Percentiles rank a stretch among this genome's conserved stretches.
Conservation (phyloP, 2,113 vertebrate genomes). For the Anguilla japonica region DNA sequence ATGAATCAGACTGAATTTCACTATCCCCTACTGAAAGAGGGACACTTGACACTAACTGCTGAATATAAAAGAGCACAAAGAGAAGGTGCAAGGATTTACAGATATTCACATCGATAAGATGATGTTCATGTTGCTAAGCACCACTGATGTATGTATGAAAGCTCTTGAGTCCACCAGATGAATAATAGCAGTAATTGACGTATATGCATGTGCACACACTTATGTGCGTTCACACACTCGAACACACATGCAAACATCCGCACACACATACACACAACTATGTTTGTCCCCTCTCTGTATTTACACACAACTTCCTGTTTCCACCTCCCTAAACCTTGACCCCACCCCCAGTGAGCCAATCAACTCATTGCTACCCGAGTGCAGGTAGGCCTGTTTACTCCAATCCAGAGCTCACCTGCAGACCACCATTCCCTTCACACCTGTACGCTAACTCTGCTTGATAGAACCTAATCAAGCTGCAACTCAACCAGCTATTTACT, state of each 20-base stretch:
- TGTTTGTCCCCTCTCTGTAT: not conserved
- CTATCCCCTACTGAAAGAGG: not conserved
- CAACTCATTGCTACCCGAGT: slow-evolving; percentile 69
- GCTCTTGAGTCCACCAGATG: not conserved
- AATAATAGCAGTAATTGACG: not conserved
- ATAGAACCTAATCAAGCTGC: not conserved
- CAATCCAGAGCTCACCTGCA: not conserved
- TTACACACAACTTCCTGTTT: slow-evolving; percentile 36
- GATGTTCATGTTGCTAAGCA: no score
- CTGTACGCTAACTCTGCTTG: not conserved
- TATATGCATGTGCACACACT: not conserved
- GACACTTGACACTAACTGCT: not conserved
- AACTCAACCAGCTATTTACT: not conserved
- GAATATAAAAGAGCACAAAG: not conserved
- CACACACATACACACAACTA: not conserved
- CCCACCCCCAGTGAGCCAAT: slow-evolving; percentile 58
- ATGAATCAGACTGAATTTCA: not conserved
- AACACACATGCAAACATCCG: not conserved
- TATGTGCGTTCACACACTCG: not conserved
- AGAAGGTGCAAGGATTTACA: not conserved
- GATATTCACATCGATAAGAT: not conserved
- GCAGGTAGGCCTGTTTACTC: slow-evolving; percentile 65
- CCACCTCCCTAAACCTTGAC: slow-evolving; percentile 21
- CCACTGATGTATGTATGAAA: not conserved
- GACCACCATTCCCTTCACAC: not conserved